Base-by-base conservation (phyloP, 1,140 invertebrate species). In the Acromyrmex echinatior region DNA sequence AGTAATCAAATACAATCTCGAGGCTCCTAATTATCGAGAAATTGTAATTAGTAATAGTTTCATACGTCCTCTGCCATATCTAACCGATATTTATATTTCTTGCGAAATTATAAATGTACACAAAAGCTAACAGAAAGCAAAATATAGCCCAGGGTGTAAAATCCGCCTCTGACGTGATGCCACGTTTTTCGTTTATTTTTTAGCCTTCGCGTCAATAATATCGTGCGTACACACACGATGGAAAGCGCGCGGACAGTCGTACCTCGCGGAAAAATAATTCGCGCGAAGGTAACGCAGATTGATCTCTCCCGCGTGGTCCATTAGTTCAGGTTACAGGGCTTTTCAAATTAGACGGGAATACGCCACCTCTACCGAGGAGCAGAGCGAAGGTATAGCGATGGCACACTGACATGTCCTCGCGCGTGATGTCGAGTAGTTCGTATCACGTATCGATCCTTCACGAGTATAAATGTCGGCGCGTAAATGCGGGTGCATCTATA, bases 281-380 rank as follows among this genome's bases (percentile, higher is more conserved):
- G 66, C 60, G 86, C 35, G 86, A 76, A 65, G 88, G 74, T 90
- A 91, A 91, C 88, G 66, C 86, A 91, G 88, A 90, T 90, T 91
- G 90, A 92, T 92, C 87, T 86, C 81, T 85, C 77, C 87, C 78
- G 70, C 45, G 87, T 65, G 86, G 86, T 90, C 91, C 91, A 92
- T 92, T 92, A 92, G 81, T 81, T 65, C 73, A n/a, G 35, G 66
- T 35, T 87, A 91, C 79, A 77, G 76, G 86, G 78, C 84, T 88
- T 76, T 86, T 62, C 87, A 71, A 88, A 92, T 92, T 90, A 90
- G 87, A 88, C 87, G 58, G 53, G 63, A 66, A 51, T 58, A 49
- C 60, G 53, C 28, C 14, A 10, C 31, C 35, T 49, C 28, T 39
- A 49, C 28, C 39, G 28, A 56, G 39, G 2, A n/a, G 10, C 7